Base-by-base conservation (phyloP, 1,140 invertebrate species). In the Caenorhabditis remanei region DNA sequence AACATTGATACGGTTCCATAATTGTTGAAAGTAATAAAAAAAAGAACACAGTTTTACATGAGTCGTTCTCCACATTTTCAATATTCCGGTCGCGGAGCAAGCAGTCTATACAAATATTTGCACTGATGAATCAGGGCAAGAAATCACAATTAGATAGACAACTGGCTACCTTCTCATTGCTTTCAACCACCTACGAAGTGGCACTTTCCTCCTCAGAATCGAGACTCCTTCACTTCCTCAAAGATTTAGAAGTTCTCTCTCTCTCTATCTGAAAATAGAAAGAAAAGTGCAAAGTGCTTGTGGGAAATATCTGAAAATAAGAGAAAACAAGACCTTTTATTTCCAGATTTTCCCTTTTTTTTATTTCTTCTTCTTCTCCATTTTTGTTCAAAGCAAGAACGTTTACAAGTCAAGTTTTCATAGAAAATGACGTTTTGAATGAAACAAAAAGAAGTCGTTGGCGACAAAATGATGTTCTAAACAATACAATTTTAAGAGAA, bases 81-180 rank as follows among this genome's bases (percentile, higher is more conserved):
- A n/a, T 79, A 32, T 79, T 79, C 71, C 71, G 71, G 71, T 79
- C 46, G 21, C 19, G 71, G n/a, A 53, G 19, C 65, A 53, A 46
- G 65, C 65, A 71, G 65, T 71, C 65, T 71, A 71, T 71, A 8
- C 65, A 71, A 79, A 79, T 79, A 79, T 79, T 79, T 79, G 71
- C 71, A 79, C 46, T 79, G 71, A 79, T 79, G 71, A 79, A 50
- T 79, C 71, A 79, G 65, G 46, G n/a, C 24, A 21, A 16, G 40
- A n/a, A 24, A 21, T n/a, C 71, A 50, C 46, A 53, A 79, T 50
- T 71, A 79, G 46, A 53, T 79, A 32, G 71, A 53, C 40, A 79
- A n/a, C 13, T 14, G 41, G n/a, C 56, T 58, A 58, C 56, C 56
- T 58, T 19, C n/a, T 58, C 56, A 8, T 58, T n/a, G n/a, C n/a